These are phyloP conservation scores for Cydia splendana DNA, from an alignment of 1,140 invertebrate genomes.

Conservation along the genomic window DNA sequence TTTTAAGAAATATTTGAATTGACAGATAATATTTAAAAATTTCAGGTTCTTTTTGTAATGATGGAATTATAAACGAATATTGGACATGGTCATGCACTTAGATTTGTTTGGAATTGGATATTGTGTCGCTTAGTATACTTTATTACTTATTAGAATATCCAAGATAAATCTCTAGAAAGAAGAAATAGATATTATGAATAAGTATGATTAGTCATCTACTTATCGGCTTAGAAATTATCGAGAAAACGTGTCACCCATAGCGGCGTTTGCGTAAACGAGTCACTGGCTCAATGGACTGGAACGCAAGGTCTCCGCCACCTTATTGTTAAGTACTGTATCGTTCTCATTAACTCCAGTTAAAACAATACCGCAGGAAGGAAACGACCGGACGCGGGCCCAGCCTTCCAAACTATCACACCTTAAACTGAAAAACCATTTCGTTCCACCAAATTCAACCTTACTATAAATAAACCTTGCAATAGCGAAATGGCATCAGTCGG, in stretches of 20 bases:
- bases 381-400: slow-evolving; percentile 59
- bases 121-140: background rate
- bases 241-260: slow-evolving; percentile 71
- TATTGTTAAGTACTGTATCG: slow-evolving; percentile 59
- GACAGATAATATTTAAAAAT: background rate
- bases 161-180: background rate
- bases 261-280: slow-evolving; percentile 56
- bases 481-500: slow-evolving; percentile 69
- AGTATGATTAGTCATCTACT: slow-evolving; percentile 16
- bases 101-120: background rate
- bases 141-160: background rate
- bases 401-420: slow-evolving; percentile 70
- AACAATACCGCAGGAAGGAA: slow-evolving; percentile 78
- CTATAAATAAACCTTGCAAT: slow-evolving; percentile 75
- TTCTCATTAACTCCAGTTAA: slow-evolving; percentile 74
- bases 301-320: slow-evolving; percentile 74
- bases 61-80: background rate
- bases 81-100: background rate
- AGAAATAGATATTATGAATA: background rate
- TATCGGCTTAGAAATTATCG: slow-evolving; percentile 42
- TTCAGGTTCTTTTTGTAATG: background rate
- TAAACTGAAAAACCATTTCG: slow-evolving; percentile 62
- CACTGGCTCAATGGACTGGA: slow-evolving; percentile 73
- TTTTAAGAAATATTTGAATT: background rate
- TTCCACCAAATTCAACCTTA: slow-evolving; percentile 73